Conservation (phyloP, 2,797 vertebrate species). For the Clamator glandarius region DNA sequence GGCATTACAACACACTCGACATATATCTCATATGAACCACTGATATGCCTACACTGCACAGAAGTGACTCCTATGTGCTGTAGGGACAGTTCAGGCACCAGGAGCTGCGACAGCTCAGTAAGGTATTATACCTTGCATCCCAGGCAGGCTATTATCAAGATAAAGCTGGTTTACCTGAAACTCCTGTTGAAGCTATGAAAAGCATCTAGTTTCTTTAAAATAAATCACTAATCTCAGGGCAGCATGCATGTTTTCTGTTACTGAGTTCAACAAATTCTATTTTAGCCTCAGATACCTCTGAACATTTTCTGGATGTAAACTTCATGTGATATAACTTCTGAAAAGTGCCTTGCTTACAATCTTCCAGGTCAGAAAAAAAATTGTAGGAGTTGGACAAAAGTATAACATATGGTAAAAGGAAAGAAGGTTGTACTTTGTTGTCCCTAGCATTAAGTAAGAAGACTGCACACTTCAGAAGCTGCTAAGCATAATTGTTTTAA, state of each 20-base stretch:
- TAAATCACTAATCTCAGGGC: neutral
- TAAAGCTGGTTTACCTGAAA: conserved; percentile 10
- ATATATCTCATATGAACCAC: conserved; percentile 25
- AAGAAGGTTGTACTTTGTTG: neutral
- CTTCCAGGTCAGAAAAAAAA: neutral
- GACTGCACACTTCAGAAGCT: neutral
- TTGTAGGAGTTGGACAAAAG: neutral
- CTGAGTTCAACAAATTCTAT: neutral
- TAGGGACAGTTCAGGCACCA: neutral
- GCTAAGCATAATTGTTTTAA: neutral
- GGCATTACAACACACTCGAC: conserved; percentile 61
- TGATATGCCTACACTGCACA: neutral
- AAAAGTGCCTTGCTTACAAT: neutral
- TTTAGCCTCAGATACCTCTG: neutral
- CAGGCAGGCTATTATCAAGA: neutral
- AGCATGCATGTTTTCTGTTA: neutral
- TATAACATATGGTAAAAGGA: neutral
- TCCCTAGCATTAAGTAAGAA: neutral
- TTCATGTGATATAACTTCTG: neutral
- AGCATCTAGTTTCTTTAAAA: neutral
- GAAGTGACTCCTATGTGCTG: conserved; percentile 15
- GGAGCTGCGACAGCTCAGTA: conserved; percentile 31
- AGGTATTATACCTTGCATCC: neutral
- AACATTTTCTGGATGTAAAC: neutral
- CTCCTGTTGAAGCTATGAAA: neutral